Base-by-base conservation (phyloP, 2,797 vertebrate genomes). In the Aplochiton taeniatus region DNA sequence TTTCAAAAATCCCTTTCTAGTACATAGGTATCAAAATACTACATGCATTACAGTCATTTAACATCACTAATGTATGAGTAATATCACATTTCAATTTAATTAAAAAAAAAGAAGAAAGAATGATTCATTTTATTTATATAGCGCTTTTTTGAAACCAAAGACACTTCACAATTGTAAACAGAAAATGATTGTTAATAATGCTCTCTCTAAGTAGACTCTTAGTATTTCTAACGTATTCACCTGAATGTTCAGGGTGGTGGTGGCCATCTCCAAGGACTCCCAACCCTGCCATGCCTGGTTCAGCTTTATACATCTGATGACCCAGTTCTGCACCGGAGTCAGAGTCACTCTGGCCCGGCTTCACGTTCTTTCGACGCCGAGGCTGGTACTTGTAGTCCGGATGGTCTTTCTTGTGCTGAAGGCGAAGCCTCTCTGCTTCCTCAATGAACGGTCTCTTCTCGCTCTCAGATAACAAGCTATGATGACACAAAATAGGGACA, bases 311-410 rank as follows among this genome's bases (percentile, higher is more conserved):
- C 90, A 96, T 88, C 75, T 94, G 92, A 80, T 95, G 96, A 59
- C 93, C 89, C 73, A 96, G 85, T 69, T 98, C 96, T 0, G 94
- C 92, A 0, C 94, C 95, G 0, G 95, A 94, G 72, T 99, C 97
- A 0, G 95, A 92, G 80, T 98, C 98, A 0, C 94, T 93, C 85
- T 97, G 96, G 46, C 96, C 95, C 0, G 95, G 89, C 77, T 98
- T 99, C 47, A 95, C 92, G 10, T 95, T 96, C 92, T 99, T 99
- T 73, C 97, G 90, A 66, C 97, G 76, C 42, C 97, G 92, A 0
- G 97, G 97, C 75, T 99, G 97, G 88, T 99, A 99, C 90, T 99
- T 99, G 78, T 99, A 99, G 88, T 99, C 97, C 1, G 98, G 97
- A 76, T 99, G 96, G 84, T 99, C 98, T 79, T 98, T 99, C 88